Base-by-base conservation (phyloP, 2,888 invertebrate species). In the Drosophila quasianomalipes region DNA sequence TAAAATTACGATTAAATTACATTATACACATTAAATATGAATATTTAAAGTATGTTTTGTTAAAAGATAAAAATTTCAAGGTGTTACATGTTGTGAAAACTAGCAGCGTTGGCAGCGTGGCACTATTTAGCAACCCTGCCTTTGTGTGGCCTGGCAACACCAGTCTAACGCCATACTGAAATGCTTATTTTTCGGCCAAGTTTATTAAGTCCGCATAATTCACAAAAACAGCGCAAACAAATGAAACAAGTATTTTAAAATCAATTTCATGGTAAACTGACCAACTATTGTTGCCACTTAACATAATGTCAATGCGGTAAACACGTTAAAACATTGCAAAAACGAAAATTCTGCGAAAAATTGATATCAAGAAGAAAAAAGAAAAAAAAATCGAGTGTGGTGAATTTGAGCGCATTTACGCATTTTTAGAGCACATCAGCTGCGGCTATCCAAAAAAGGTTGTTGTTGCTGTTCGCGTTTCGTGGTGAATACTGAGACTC, bases 161-260 rank as follows among this genome's bases (percentile, higher is more conserved):
- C 72, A 66, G 44, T 44, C 16, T 30, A 82, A 89, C 86, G 86
- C 86, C 86, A 86, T 86, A 85, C 88, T 77, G 64, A 76, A 77
- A 76, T 81, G 87, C 81, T 82, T 78, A 84, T 86, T 86, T 84
- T 81, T 85, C 87, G 76, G 76, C 72, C 78, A 74, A 89, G 70
- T 81, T 80, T 80, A 77, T 47, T 55, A 70, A 83, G 66, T 79
- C 67, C 70, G 67, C 74, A 77, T 74, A 75, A 80, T 68, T 71
- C 28, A 47, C 64, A 67, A 62, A 83, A 83, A 66, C 70, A 67
- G 57, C 59, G 26, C 33, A 74, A 74, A 51, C 57, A 68, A 67
- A 60, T 71, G 59, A 70, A 53, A 55, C 30, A 67, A 47, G 63
- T 47, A 31, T 61, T 41, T 53, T 1, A 54, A 82, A 80, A 74